These are phyloP conservation scores for Apamea sordens DNA, from an alignment of 2,888 invertebrate species.

Conservation along the genomic window DNA sequence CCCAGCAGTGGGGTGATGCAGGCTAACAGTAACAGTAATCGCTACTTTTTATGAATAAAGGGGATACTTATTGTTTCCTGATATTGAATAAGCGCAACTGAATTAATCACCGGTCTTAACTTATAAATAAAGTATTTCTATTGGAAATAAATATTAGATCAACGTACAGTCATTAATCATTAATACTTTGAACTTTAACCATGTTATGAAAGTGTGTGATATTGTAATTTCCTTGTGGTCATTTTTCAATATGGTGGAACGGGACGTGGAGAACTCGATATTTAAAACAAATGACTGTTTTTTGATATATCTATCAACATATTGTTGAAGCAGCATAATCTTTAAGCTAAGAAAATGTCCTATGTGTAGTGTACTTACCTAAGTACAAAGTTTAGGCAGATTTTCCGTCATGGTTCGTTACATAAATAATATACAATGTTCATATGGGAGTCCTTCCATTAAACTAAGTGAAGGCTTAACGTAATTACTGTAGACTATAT, in stretches of 20 bases:
- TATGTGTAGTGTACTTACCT: not conserved
- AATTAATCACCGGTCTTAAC: not conserved
- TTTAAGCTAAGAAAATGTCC: not conserved
- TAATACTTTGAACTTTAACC: conserved; percentile 14
- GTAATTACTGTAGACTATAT: conserved; percentile 15
- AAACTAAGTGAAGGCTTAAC: conserved; percentile 15
- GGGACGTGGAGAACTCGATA: not conserved
- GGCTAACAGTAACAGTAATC: no score
- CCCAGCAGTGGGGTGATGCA: no score
- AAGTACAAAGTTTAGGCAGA: not conserved
- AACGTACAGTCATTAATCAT: not conserved
- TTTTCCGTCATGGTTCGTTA: not conserved
- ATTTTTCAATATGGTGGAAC: not conserved
- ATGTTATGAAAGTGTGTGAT: not conserved
- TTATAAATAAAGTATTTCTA: not conserved
- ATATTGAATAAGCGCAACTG: not conserved
- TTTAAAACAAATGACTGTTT: not conserved
- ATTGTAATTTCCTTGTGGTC: not conserved
- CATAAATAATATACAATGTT: not conserved
- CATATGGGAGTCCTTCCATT: conserved; percentile 10
- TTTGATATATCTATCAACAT: not conserved
- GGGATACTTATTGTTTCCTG: conserved; percentile 1
- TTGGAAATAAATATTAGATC: conserved; percentile 8
- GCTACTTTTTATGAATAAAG: no score
- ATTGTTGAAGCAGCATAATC: not conserved